A percentile compares a stretch with the other conserved stretches of the same genome.
Evolutionary conservation across 1,140 invertebrate genomes (phyloP).

Genomic region (Drosophila hydei): DNA sequence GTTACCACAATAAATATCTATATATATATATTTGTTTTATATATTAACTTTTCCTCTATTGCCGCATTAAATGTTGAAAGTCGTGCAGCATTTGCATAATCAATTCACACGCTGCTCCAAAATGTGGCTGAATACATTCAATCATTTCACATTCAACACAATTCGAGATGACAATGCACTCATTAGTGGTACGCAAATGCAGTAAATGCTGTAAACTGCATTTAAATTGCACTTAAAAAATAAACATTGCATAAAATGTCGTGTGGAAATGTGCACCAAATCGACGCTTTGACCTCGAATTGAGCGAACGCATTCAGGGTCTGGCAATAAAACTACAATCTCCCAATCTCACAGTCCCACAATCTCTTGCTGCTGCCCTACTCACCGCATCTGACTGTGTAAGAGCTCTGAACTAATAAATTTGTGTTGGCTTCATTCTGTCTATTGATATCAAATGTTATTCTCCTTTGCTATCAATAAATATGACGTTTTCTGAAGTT

Average conservation of each 20-base stretch:
- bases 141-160: slow-evolving; percentile 51
- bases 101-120: slow-evolving; percentile 58
- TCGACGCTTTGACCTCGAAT: slow-evolving; percentile 8
- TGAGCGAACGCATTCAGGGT: background rate
- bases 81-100: slow-evolving; percentile 29
- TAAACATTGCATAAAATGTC: slow-evolving; percentile 12
- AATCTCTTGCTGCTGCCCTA: slow-evolving; percentile 3
- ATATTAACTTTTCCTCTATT: slow-evolving; percentile 8
- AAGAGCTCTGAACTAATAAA: background rate
- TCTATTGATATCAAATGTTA: too few relatives aligned
- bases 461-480: too few relatives aligned
- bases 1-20: background rate
- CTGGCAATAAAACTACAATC: background rate
- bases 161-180: slow-evolving; percentile 66
- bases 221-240: slow-evolving; percentile 44
- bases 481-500: too few relatives aligned
- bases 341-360: slow-evolving; percentile 15
- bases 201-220: slow-evolving; percentile 49
- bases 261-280: slow-evolving; percentile 10
- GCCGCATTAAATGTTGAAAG: slow-evolving; percentile 22
- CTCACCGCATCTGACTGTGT: background rate
- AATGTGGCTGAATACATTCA: slow-evolving; percentile 55
- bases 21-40: background rate
- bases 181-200: slow-evolving; percentile 56
- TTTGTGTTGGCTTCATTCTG: background rate